These are phyloP conservation scores for Sceliomorpha sp. DNA, from an alignment of 2,888 invertebrate genomes.

Conservation along the genomic window DNA sequence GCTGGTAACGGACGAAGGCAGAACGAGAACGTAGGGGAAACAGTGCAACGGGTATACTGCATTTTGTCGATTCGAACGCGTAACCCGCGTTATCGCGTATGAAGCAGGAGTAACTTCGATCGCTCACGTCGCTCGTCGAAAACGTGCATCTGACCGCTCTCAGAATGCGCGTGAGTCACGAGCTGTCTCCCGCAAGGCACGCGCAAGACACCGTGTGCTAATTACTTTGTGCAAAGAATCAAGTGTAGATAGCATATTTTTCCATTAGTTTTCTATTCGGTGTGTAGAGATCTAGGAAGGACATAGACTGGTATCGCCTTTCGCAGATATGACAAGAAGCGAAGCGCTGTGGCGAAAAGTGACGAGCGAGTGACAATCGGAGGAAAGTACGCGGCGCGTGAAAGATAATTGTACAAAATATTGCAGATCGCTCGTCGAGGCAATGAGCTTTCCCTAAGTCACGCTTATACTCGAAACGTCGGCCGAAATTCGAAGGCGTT, in stretches of 20 bases:
- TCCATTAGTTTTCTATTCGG: neutral
- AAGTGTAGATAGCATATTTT: slow-evolving; percentile 10
- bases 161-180: slow-evolving; percentile 22
- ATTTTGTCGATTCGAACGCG: slow-evolving; percentile 1
- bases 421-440: slow-evolving; percentile 3
- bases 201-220: slow-evolving; percentile 14
- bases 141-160: slow-evolving; percentile 20
- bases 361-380: neutral
- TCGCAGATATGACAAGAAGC: too few species aligned
- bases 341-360: neutral
- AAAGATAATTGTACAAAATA: slow-evolving; percentile 24
- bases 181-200: slow-evolving; percentile 11
- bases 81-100: slow-evolving; percentile 5
- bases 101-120: slow-evolving; percentile 6
- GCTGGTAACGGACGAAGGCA: neutral
- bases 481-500: too few species aligned
- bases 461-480: too few species aligned
- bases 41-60: slow-evolving; percentile 1
- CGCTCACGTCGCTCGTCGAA: neutral
- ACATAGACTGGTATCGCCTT: too few species aligned
- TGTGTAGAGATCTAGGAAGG: too few species aligned
- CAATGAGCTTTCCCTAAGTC: slow-evolving; percentile 2
- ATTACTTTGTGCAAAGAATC: slow-evolving; percentile 10
- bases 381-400: slow-evolving; percentile 41
- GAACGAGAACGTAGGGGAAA: slow-evolving; percentile 1